Conservation (phyloP, 2,113 vertebrate genomes). For the Rhodinocichla rosea region DNA sequence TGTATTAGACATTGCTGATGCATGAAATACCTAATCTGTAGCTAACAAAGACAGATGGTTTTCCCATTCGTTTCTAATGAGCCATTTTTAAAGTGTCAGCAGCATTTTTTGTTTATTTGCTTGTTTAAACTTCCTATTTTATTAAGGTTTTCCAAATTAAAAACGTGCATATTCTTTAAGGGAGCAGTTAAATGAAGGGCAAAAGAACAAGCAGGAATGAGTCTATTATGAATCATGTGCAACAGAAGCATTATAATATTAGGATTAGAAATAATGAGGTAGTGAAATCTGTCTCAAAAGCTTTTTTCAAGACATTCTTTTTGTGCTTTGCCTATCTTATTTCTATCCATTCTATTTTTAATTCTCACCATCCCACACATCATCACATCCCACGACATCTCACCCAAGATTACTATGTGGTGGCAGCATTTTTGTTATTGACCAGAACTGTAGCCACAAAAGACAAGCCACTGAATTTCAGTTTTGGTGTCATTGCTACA, state of each 20-base stretch:
- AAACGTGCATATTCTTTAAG: background rate
- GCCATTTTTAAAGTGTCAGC: slow-evolving; percentile 18
- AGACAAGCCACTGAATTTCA: background rate
- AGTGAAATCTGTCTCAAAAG: background rate
- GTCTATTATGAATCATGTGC: background rate
- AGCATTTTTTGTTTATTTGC: slow-evolving; percentile 1
- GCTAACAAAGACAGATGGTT: slow-evolving; percentile 50
- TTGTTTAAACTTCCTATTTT: slow-evolving; percentile 50
- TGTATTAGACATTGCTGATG: background rate
- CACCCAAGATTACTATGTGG: background rate
- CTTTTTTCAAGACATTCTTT: background rate
- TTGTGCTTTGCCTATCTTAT: background rate
- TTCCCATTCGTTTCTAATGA: slow-evolving; percentile 53
- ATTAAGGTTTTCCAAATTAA: background rate
- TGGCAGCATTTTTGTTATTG: background rate
- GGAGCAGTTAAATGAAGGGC: background rate
- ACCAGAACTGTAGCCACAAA: background rate
- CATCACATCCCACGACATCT: background rate
- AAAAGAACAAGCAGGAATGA: slow-evolving; percentile 13
- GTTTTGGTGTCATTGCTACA: background rate
- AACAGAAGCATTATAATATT: background rate
- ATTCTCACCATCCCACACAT: background rate
- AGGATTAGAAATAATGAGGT: slow-evolving; percentile 19
- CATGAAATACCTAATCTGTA: slow-evolving; percentile 33
- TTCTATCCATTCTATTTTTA: background rate